phyloP scores from a whole-genome alignment of 2,113 vertebrate genomes.

The Craseonycteris thonglongyai region DNA sequence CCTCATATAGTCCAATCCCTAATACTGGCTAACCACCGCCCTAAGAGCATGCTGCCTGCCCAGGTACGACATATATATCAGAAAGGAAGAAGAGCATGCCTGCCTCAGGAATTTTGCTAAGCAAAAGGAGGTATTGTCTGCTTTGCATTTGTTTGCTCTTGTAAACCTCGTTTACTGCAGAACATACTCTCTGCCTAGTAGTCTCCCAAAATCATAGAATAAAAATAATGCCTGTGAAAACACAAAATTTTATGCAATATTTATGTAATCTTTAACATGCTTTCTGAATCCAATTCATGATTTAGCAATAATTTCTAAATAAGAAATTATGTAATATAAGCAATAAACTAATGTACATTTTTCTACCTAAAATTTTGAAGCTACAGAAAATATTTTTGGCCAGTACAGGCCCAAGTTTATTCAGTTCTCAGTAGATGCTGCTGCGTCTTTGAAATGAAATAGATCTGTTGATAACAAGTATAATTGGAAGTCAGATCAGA shows the following conservation, averaged over 20 bases:
- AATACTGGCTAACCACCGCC: not conserved
- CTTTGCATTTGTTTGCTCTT: not conserved
- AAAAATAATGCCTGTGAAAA: not conserved
- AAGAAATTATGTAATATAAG: not conserved
- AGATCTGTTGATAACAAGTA: conserved; percentile 66
- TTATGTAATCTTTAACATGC: not conserved
- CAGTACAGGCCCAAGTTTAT: not conserved
- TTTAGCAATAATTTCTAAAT: not conserved
- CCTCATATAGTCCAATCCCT: not conserved
- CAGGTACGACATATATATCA: not conserved
- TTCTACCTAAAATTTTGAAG: not conserved
- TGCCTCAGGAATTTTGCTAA: not conserved
- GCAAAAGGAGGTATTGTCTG: not conserved
- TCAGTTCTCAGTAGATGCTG: not conserved
- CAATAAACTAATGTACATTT: not conserved
- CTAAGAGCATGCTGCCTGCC: not conserved
- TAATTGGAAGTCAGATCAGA: conserved; percentile 65
- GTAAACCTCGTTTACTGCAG: not conserved
- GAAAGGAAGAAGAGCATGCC: not conserved
- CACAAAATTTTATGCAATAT: not conserved
- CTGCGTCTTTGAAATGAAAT: conserved; percentile 48
- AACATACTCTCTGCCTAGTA: not conserved
- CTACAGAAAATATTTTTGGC: not conserved
- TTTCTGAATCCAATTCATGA: not conserved
- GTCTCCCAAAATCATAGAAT: not conserved